Evolutionary conservation across 2,797 vertebrate genomes (phyloP), one percentile per base, ranked within the genome.

Genomic region (Schizopygopsis pylzovi): DNA sequence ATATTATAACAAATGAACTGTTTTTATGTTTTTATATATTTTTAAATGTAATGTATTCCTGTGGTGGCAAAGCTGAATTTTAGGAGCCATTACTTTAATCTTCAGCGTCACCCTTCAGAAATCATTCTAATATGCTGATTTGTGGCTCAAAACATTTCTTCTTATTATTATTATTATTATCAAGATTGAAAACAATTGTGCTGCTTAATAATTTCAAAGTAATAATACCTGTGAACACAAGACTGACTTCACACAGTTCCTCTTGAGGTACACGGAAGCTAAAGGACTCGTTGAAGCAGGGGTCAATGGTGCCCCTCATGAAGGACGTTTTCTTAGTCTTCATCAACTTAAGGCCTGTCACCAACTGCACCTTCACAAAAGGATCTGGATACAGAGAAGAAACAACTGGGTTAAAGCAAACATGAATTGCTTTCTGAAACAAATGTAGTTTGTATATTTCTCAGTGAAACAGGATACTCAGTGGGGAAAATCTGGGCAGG

Each of bases 281-380:
- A 92, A 97, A 97, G 84, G 97, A 96, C 89, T 97, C 96, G 0
- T 97, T 97, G 93, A 96, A 97, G 93, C 96, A 97, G 59, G 86
- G 97, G 95, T 97, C 97, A 1, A 97, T 97, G 0, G 97, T 97
- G n/a, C 95, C 96, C 77, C 93, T 93, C 94, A 97, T 96, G 89
- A 95, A 97, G 54, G 96, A 96, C 0, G 97, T 97, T 93, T 96
- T 97, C 93, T 97, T 97, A 65, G 96, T 97, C 92, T 97, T 97
- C 37, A 96, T 95, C 87, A 97, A 87, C 72, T 97, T 97, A 86
- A 97, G 92, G 41, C 96, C 96, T 0, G 96, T 95, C n/a, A 97
- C 97, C 79, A 97, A 91, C 90, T 97, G 97, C 20, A 97, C 95
- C 91, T 97, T 97, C 89, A 97, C 97, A 92, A 97, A 97, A 2